Percentiles rank a stretch among this genome's conserved stretches.
Evolutionary conservation across 1,140 invertebrate species (phyloP).

Genomic region (Chelonus insularis): DNA sequence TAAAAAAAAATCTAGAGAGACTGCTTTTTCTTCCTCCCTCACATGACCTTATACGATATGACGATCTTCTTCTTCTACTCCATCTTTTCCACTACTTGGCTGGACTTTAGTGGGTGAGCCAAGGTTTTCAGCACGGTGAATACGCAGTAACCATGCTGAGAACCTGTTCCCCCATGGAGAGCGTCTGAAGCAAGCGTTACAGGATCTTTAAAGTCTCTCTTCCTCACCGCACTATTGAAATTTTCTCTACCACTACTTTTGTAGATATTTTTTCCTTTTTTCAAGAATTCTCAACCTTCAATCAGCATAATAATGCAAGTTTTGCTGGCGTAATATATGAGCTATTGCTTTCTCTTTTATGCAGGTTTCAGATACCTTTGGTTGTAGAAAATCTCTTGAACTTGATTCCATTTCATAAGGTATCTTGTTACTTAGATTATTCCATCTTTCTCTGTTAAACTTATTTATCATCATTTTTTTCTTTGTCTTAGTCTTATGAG

Average conservation of each 20-base stretch:
- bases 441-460: background rate
- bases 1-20: too few species aligned
- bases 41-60: too few species aligned
- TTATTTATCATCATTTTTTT: background rate
- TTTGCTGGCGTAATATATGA: constrained; percentile 22
- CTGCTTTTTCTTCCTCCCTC: too few species aligned
- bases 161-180: constrained; percentile 54
- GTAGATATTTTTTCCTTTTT: background rate
- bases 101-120: constrained; percentile 36
- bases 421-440: too few species aligned
- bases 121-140: constrained; percentile 60
- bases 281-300: too few species aligned
- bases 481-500: background rate
- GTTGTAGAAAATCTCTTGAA: background rate
- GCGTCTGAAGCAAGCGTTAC: constrained; percentile 35
- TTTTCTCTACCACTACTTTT: background rate
- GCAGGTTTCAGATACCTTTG: background rate
- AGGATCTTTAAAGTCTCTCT: constrained; percentile 30
- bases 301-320: constrained; percentile 2
- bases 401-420: background rate
- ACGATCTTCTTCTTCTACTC: background rate
- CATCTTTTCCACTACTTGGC: too few species aligned
- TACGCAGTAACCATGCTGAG: constrained; percentile 57
- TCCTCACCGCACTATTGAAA: too few species aligned
- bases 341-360: background rate